Base-by-base conservation (phyloP, 2,888 invertebrate species). In the Drosophila tripunctata region DNA sequence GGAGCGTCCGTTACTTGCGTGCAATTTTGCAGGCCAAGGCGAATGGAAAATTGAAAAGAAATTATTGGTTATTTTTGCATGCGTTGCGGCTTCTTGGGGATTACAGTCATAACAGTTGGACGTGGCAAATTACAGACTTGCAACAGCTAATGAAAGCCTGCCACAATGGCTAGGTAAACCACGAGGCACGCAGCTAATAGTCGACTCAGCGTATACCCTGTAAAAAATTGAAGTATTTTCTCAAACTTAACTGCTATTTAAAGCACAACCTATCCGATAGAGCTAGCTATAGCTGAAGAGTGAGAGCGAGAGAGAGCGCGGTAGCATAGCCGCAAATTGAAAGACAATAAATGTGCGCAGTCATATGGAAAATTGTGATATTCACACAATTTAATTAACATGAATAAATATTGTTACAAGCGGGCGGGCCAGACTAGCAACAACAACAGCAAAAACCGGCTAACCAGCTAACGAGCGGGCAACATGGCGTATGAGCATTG, bases 351-450 rank as follows among this genome's bases (percentile, higher is more conserved):
- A 88, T 82, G 79, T 78, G 84, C 77, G 85, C 89, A 90, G 78
- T 87, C 89, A 89, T 79, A 87, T 77, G 88, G 88, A 90, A 90
- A 90, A 90, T 89, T 88, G 82, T 90, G 84, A 90, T 90, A 90
- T 90, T 90, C 89, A 88, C 89, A 90, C 90, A 90, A 90, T 90
- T 90, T 90, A 90, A 90, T 90, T 90, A 90, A 90, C 90, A 89
- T 88, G 86, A 89, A 90, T 87, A 90, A 90, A 90, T 90, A 90
- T 90, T 90, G 87, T 90, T 85, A 82, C 83, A 88, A 83, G 75
- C 81, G 67, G 81, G 67, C 60, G 68, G 67, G 65, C 65, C 54
- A 62, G 79, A 57, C 63, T 62, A 41, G 22, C 10, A 38, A 44
- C 33, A 44, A 47, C 44, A 61, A 33, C 41, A 41, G 35, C 27